Percentiles rank a stretch among this genome's conserved stretches.
Conservation (phyloP, 1,140 invertebrate species). For the Bombus huntii region DNA sequence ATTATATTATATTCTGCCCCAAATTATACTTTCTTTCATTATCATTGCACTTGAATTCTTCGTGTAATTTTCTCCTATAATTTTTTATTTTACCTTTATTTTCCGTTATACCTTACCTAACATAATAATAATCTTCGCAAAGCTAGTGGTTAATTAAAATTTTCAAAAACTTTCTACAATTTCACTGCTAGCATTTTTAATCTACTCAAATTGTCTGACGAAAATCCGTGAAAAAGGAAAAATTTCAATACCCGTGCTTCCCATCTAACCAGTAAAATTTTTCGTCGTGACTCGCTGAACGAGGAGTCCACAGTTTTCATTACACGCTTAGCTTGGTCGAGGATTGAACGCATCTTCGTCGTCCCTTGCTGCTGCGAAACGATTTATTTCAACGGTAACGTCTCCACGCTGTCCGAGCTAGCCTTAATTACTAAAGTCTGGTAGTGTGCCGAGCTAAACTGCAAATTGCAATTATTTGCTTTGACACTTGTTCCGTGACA, state of each 20-base stretch:
- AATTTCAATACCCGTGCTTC: not conserved
- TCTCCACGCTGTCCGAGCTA: not conserved
- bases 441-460: slow-evolving; percentile 55
- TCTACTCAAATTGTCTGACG: too few species aligned
- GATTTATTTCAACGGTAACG: not conserved
- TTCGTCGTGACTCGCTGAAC: slow-evolving; percentile 10
- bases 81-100: too few species aligned
- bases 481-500: slow-evolving; percentile 65
- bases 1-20: too few species aligned
- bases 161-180: too few species aligned
- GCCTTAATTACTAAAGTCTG: slow-evolving; percentile 63
- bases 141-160: too few species aligned
- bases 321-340: slow-evolving; percentile 40
- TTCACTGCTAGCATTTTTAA: too few species aligned
- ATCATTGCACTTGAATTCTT: too few species aligned
- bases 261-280: not conserved
- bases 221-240: too few species aligned
- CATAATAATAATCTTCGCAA: too few species aligned
- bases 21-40: too few species aligned
- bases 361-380: not conserved
- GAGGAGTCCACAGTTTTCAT: slow-evolving; percentile 31
- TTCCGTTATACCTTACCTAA: too few species aligned
- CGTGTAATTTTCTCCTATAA: too few species aligned
- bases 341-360: not conserved
- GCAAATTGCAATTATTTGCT: slow-evolving; percentile 66